phyloP scores from a whole-genome alignment of 1,140 invertebrate genomes.

The Heliconius eleuchia region DNA sequence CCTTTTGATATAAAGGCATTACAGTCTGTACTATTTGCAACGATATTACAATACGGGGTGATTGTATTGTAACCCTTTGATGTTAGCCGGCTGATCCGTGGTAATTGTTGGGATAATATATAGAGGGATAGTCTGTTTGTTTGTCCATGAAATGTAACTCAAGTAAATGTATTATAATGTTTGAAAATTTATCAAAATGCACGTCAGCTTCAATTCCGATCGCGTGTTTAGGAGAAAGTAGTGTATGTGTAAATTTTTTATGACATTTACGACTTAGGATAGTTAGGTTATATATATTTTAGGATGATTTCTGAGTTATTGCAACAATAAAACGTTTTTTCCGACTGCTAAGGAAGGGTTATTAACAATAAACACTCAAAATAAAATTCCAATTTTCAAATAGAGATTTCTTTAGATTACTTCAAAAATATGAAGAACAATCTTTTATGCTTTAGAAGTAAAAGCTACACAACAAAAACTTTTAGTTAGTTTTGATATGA shows the following conservation, averaged over 20 bases:
- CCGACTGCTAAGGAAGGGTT: no score
- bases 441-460: no score
- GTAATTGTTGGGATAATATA: slow-evolving; percentile 53
- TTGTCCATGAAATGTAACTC: slow-evolving; percentile 22
- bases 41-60: slow-evolving; percentile 43
- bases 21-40: slow-evolving; percentile 43
- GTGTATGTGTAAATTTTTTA: background rate
- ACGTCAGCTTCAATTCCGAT: background rate
- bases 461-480: no score
- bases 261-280: no score
- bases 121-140: slow-evolving; percentile 42
- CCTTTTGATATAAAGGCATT: slow-evolving; percentile 48
- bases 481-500: no score
- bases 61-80: slow-evolving; percentile 51
- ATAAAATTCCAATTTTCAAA: no score
- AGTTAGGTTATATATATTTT: background rate
- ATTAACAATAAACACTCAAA: no score
- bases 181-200: background rate
- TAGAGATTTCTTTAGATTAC: no score
- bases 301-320: background rate
- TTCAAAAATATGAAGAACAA: no score
- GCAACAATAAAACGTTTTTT: no score
- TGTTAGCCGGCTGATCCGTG: slow-evolving; percentile 45
- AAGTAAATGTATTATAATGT: background rate
- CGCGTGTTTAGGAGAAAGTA: background rate